phyloP scores from a whole-genome alignment of 1,140 invertebrate species.

The Tribolium castaneum region DNA sequence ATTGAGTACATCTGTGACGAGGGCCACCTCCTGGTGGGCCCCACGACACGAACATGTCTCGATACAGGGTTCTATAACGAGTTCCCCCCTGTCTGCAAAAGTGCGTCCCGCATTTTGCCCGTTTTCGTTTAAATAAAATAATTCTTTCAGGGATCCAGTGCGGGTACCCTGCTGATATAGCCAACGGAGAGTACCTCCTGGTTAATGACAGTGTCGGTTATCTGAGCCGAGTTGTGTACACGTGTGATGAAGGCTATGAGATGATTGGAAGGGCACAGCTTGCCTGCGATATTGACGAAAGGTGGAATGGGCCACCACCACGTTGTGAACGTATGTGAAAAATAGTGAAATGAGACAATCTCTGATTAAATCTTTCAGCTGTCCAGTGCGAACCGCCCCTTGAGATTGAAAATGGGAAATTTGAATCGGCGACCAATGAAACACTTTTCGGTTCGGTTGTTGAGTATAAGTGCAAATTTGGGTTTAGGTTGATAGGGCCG shows the following conservation, averaged over 20 bases:
- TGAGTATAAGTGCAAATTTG: constrained; percentile 80
- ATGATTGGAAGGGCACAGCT: constrained; percentile 84
- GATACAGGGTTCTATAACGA: constrained; percentile 95
- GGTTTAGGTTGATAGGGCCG: constrained; percentile 77
- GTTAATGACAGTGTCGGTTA: constrained; percentile 88
- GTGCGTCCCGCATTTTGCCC: constrained; percentile 69
- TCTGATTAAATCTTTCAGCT: constrained; percentile 65
- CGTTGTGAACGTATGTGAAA: constrained; percentile 79
- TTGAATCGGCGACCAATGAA: constrained; percentile 72
- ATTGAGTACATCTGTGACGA: constrained; percentile 89
- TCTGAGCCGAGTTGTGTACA: constrained; percentile 85
- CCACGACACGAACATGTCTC: constrained; percentile 83
- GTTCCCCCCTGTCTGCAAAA: constrained; percentile 92
- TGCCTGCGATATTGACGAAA: constrained; percentile 90
- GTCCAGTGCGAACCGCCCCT: constrained; percentile 81
- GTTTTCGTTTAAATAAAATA: constrained; percentile 5
- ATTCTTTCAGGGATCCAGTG: constrained; percentile 82
- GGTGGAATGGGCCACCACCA: constrained; percentile 94
- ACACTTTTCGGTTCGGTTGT: constrained; percentile 77
- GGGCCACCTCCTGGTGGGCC: constrained; percentile 88
- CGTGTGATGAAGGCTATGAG: constrained; percentile 85
- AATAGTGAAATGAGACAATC: not conserved
- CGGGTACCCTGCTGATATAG: constrained; percentile 87
- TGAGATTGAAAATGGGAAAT: constrained; percentile 77
- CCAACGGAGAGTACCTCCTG: constrained; percentile 83